Evolutionary conservation across 2,888 invertebrate genomes (phyloP), one percentile per base, ranked within the genome.

Genomic region (Ophion slaviceki): DNA sequence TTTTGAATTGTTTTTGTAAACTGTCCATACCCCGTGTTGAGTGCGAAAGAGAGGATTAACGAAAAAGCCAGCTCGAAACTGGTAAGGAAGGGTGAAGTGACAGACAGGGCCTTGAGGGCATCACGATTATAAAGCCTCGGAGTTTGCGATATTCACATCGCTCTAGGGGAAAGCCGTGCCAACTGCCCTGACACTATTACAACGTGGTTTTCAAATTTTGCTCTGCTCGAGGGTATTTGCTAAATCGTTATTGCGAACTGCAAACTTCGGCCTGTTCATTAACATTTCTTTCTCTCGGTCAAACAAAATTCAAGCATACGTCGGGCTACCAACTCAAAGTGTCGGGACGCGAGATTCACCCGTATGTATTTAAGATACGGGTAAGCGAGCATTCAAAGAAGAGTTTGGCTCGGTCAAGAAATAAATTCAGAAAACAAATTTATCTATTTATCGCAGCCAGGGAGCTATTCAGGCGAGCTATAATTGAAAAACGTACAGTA

Each of bases 91-190:
- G 32, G 47, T n/a, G 67, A 68, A 24, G 40, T 57, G 57, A 53
- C 67, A 82, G 28, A 68, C 40, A 40, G 72, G 61, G 64, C 53
- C 59, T 45, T 62, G 40, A 81, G 72, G 77, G 36, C 53, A 68
- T 70, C 68, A 57, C 64, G 80, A 61, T 77, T 72, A 66, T 77
- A 62, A 68, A 72, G 77, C 61, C 72, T 76, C 17, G 61, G 61
- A 81, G 81, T 78, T 67, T 71, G 61, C 70, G 78, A 81, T 76
- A 76, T 81, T 81, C 57, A 53, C 45, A 74, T 74, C 11, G 57
- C 57, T 24, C 64, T 57, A 47, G 17, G 20, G 20, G 53, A 72
- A 79, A 62, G 79, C 53, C 62, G 32, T 80, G 14, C 72, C 40
- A 11, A 40, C 3, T 8, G 3, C 47, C 61, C 67, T 66, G 64